phyloP scores from a whole-genome alignment of 2,113 vertebrate species.

The Hemibagrus wyckioides region DNA sequence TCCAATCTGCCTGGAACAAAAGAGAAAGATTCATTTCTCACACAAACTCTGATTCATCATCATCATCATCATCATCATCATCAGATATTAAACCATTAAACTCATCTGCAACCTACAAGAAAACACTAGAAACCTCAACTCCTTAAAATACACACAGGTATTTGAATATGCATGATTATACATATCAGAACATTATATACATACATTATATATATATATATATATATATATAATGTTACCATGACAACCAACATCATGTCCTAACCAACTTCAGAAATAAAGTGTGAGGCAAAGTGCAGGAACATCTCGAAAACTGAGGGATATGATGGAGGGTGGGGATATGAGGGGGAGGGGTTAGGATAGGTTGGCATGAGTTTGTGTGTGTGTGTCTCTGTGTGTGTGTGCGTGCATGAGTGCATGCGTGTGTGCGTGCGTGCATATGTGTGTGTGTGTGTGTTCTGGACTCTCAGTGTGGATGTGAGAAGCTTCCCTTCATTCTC shows the following conservation, averaged over 20 bases:
- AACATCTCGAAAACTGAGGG: too few relatives aligned
- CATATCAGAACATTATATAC: neutral
- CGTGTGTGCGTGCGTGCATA: neutral
- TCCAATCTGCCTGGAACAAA: neutral
- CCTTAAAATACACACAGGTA: neutral
- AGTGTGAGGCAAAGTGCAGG: too few relatives aligned
- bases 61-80: neutral
- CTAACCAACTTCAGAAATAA: neutral
- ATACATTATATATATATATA: too few relatives aligned
- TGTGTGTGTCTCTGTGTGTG: constrained; percentile 17
- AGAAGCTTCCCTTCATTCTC: constrained; percentile 41
- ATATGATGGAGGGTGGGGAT: too few relatives aligned
- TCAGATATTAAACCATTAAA: neutral
- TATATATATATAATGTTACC: neutral
- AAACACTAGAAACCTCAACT: neutral
- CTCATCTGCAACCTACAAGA: neutral
- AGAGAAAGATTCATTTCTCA: neutral
- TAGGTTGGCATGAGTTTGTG: too few relatives aligned
- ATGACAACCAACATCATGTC: neutral
- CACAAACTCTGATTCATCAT: neutral
- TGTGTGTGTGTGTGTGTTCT: constrained; percentile 32
- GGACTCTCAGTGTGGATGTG: constrained; percentile 24
- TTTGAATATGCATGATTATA: neutral
- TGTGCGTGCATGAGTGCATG: neutral
- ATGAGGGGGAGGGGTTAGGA: too few relatives aligned